Base-by-base conservation (phyloP, 2,113 vertebrate genomes). In the Rhinolophus sinicus region DNA sequence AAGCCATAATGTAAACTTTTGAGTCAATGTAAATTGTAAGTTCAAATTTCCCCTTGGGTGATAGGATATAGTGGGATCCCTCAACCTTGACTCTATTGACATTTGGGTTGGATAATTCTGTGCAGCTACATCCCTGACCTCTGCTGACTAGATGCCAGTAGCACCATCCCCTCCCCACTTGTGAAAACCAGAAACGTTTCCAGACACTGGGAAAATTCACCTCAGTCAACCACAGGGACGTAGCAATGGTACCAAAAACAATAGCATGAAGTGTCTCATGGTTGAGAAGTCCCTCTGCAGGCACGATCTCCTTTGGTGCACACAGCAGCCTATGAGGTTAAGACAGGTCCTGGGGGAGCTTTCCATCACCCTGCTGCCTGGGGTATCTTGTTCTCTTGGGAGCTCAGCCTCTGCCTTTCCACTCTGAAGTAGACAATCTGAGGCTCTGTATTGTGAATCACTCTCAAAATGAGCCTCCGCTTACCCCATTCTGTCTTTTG, bases 351-450 rank as follows among this genome's bases (percentile, higher is more conserved):
- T 8, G 2, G 1, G 9, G 14, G 35, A 40, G 28, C 11, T 33
- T 52, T 30, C 24, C 3, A 19, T 28, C n/a, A 60, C 16, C 67
- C 24, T 18, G 21, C 22, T 24, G 44, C 8, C 38, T 0, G 0
- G 50, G 15, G 5, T 11, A 26, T 44, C 28, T 65, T 62, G 12
- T 21, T 26, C 22, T 19, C 40, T 30, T 11, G 3, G 65, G 38
- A 92, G 58, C 44, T n/a, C 33, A 40, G 28, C 44, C 62, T 81
- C 67, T 76, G 52, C 52, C 26, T 18, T 70, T 21, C 75, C 13
- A 7, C 58, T 58, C 85, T 80, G 69, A 84, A 72, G n/a, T 6
- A 76, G n/a, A 77, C 8, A 85, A 28, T 10, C 72, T 50, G 21
- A 76, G 82, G 14, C 38, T 94, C 76, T 15, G 6, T 6, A 6